Conservation (phyloP, 2,113 vertebrate species). For the Erinaceus europaeus region DNA sequence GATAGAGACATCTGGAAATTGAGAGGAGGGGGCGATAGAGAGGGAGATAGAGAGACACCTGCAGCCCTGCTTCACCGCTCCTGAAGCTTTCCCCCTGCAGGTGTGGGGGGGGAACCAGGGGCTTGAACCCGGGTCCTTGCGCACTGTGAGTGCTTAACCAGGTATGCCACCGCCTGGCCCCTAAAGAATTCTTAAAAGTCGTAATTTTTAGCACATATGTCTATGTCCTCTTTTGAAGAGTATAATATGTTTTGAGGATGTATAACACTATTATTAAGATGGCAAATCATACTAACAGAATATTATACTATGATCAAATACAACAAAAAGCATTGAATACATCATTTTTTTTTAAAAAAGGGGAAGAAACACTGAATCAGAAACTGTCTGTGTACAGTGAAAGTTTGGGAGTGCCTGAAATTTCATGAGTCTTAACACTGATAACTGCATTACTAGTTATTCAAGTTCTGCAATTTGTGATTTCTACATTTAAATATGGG, state of each 20-base stretch:
- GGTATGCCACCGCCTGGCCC: too few species aligned
- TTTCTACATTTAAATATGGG: constrained; percentile 3
- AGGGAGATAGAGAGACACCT: too few species aligned
- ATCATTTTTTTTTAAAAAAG: too few species aligned
- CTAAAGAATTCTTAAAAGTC: too few species aligned
- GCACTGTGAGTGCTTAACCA: too few species aligned
- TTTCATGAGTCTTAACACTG: neutral
- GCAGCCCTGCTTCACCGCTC: too few species aligned
- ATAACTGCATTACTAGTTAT: neutral
- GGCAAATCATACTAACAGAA: neutral
- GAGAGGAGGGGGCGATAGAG: too few species aligned
- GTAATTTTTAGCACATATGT: too few species aligned
- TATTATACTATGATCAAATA: neutral
- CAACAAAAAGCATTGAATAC: constrained; percentile 4
- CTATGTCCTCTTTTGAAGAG: neutral
- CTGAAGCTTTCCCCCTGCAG: too few species aligned
- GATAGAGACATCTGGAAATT: too few species aligned
- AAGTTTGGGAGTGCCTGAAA: neutral
- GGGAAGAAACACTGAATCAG: neutral
- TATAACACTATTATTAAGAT: neutral
- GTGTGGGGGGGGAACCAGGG: too few species aligned
- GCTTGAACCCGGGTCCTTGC: too few species aligned
- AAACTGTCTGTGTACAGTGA: neutral
- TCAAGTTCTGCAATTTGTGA: neutral
- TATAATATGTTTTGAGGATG: neutral